phyloP scores from a whole-genome alignment of 2,113 vertebrate species.

The Columba livia region DNA sequence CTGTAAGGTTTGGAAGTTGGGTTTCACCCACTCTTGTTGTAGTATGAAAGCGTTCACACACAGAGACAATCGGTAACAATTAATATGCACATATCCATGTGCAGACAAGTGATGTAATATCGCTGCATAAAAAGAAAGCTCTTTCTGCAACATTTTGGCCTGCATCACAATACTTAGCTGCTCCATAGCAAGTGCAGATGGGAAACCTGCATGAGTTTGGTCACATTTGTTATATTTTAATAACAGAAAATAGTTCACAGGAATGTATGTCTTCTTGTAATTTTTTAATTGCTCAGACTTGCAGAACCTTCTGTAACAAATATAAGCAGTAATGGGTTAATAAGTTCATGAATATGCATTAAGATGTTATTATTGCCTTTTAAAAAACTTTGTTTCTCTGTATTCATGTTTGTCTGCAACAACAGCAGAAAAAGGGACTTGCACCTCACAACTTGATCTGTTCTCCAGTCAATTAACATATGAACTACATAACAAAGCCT shows the following conservation, averaged over 20 bases:
- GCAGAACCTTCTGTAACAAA: slow-evolving; percentile 49
- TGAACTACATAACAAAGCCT: not conserved
- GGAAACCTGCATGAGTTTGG: not conserved
- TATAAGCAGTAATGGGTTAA: slow-evolving; percentile 34
- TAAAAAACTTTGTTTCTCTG: not conserved
- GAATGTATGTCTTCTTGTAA: not conserved
- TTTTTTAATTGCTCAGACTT: slow-evolving; percentile 53
- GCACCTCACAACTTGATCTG: not conserved
- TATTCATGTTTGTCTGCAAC: not conserved
- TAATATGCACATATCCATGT: not conserved
- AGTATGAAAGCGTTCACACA: not conserved
- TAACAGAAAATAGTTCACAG: not conserved
- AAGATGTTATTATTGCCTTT: slow-evolving; percentile 22
- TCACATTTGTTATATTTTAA: not conserved
- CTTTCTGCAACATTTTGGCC: not conserved
- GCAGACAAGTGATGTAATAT: not conserved
- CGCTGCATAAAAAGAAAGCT: not conserved
- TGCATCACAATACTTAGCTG: not conserved
- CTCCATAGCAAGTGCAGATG: not conserved
- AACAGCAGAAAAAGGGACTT: not conserved
- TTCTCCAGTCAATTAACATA: slow-evolving; percentile 27
- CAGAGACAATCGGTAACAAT: not conserved
- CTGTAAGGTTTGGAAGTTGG: not conserved
- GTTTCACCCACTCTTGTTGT: not conserved
- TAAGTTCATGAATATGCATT: slow-evolving; percentile 40